Base-by-base conservation (phyloP, 2,888 invertebrate genomes). In the Ypsolopha scabrella region DNA sequence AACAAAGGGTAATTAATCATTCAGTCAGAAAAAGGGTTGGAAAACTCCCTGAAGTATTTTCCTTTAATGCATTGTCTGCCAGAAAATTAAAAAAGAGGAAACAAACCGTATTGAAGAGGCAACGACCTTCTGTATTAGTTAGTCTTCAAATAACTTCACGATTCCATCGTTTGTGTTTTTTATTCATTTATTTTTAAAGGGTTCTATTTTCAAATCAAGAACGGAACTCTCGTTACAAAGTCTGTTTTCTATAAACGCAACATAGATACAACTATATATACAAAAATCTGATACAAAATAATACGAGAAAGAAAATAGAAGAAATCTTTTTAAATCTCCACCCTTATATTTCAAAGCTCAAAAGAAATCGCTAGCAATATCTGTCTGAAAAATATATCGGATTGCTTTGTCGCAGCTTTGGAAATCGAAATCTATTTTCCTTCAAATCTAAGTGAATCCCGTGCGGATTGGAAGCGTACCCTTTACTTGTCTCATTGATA, bases 371-470 rank as follows among this genome's bases (percentile, higher is more conserved):
- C 83, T 81, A 73, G 83, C 86, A 85, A 86, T 86, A 86, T 86
- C 85, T 83, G 85, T 83, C 85, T 86, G 85, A 85, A 86, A 86
- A 85, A 86, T 86, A 86, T 86, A 85, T 86, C 86, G 85, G 85
- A 86, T 85, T 85, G 85, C 86, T 85, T 86, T 86, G 86, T 86
- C 85, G 85, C 82, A 83, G 86, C 85, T 83, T 83, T 83, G 76
- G 76, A 83, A 85, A 85, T 85, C 86, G 83, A 86, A 85, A 86
- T 86, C 85, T 86, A 86, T 86, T 85, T 86, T 86, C 86, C 86
- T 85, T 86, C 86, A 85, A 86, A 86, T 85, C 86, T 86, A 86
- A 86, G 86, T 83, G 86, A 86, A 86, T 86, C 86, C 86, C 86
- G 82, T 79, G 86, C 80, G 86, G 85, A 85, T 86, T 85, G 86